Evolutionary conservation across 2,888 invertebrate species (phyloP).

Genomic region (Micoletzkya japonica): DNA sequence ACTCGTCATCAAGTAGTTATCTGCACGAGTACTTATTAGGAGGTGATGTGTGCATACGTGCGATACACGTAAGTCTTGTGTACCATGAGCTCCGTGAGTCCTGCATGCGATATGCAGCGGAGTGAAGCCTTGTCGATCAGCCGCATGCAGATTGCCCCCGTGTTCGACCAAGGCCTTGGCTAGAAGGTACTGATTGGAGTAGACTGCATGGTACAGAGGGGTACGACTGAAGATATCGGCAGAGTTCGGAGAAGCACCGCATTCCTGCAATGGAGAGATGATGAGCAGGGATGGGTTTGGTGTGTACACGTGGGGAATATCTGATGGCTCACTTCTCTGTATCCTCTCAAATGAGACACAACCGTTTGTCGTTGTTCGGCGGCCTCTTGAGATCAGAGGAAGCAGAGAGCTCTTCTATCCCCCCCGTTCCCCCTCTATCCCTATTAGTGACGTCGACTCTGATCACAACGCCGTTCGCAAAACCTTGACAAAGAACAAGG

Average conservation of each 20-base stretch:
- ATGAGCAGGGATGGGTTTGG: neutral
- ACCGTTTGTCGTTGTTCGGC: too few relatives aligned
- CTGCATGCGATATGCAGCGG: slow-evolving; percentile 26
- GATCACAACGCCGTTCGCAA: too few relatives aligned
- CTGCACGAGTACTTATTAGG: too few relatives aligned
- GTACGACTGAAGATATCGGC: slow-evolving; percentile 5
- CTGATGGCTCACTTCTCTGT: too few relatives aligned
- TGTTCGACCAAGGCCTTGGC: slow-evolving; percentile 19
- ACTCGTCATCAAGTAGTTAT: slow-evolving; percentile 3
- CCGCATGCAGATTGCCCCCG: slow-evolving; percentile 22
- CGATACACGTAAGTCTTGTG: neutral
- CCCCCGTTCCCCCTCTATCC: too few relatives aligned
- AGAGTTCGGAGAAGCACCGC: slow-evolving; percentile 16
- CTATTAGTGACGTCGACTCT: too few relatives aligned
- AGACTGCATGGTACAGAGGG: slow-evolving; percentile 17
- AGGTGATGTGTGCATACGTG: too few relatives aligned
- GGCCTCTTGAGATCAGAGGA: too few relatives aligned
- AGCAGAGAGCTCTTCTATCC: too few relatives aligned
- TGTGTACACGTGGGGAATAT: too few relatives aligned
- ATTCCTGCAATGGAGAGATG: slow-evolving; percentile 1
- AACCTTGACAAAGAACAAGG: too few relatives aligned
- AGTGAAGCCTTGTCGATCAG: slow-evolving; percentile 20
- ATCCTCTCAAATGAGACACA: too few relatives aligned
- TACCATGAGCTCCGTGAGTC: slow-evolving; percentile 19
- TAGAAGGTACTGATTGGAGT: neutral